Conservation (phyloP, 2,888 invertebrate genomes). For the Phoenoteleia sp. region DNA sequence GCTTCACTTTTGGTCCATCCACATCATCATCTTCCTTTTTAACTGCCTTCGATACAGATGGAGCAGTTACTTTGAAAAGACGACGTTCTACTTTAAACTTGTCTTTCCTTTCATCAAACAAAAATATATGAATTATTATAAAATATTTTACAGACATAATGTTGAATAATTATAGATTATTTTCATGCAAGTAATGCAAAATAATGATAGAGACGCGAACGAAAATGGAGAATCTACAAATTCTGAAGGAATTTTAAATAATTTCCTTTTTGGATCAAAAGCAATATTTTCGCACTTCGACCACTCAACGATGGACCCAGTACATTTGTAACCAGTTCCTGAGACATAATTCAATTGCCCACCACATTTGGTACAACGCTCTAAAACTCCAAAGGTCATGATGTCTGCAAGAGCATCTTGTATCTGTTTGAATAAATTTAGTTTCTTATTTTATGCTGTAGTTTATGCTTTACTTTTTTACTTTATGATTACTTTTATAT, state of each 20-base stretch:
- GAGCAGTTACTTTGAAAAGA: constrained; percentile 88
- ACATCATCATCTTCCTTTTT: constrained; percentile 88
- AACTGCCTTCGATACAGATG: constrained; percentile 85
- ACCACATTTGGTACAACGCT: constrained; percentile 93
- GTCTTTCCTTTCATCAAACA: constrained; percentile 87
- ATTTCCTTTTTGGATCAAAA: constrained; percentile 91
- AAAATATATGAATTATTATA: neutral
- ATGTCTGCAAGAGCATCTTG: constrained; percentile 93
- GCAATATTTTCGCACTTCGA: constrained; percentile 93
- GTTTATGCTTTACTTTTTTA: too few relatives aligned
- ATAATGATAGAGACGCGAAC: too few relatives aligned
- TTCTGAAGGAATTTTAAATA: constrained; percentile 90
- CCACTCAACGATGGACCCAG: constrained; percentile 95
- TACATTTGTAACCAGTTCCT: constrained; percentile 94
- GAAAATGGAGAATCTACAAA: constrained; percentile 88
- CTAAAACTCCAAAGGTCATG: constrained; percentile 95
- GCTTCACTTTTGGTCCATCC: constrained; percentile 89
- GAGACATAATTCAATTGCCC: constrained; percentile 91
- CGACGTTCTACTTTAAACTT: constrained; percentile 89
- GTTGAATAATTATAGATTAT: too few relatives aligned
- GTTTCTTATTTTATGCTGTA: too few relatives aligned
- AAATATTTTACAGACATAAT: too few relatives aligned
- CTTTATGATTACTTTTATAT: too few relatives aligned
- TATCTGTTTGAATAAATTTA: constrained; percentile 89
- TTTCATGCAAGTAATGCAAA: too few relatives aligned